Percentiles rank a stretch among this genome's conserved stretches.
Conservation (phyloP, 2,888 invertebrate species). For the Siphlonurus alternatus region DNA sequence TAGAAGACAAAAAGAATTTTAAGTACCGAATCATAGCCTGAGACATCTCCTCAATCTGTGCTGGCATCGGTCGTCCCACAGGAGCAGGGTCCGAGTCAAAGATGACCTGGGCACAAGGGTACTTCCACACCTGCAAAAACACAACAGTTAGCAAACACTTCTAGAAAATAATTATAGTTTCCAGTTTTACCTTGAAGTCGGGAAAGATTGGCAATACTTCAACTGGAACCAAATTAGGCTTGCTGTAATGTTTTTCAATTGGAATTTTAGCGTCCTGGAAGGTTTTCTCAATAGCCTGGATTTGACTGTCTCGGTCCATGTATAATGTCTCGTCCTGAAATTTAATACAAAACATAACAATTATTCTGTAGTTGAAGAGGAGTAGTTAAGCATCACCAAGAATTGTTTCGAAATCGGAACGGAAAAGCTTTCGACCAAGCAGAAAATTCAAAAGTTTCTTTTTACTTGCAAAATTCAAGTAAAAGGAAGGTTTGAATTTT, state of each 20-base stretch:
- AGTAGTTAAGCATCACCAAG: not conserved
- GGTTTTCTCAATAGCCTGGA: slow-evolving; percentile 93
- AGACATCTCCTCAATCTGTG: slow-evolving; percentile 93
- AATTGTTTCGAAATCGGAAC: too few species aligned
- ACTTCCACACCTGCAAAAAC: slow-evolving; percentile 66
- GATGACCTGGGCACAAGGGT: slow-evolving; percentile 90
- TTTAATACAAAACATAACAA: slow-evolving; percentile 15
- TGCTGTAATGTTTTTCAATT: slow-evolving; percentile 88
- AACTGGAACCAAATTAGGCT: slow-evolving; percentile 83
- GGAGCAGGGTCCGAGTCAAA: slow-evolving; percentile 98
- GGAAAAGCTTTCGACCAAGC: too few species aligned
- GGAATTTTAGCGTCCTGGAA: slow-evolving; percentile 77
- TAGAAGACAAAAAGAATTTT: not conserved
- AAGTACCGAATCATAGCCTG: slow-evolving; percentile 91
- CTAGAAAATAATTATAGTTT: not conserved
- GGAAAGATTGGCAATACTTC: slow-evolving; percentile 82
- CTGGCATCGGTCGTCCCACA: slow-evolving; percentile 64
- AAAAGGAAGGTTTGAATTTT: too few species aligned
- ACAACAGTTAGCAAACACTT: not conserved
- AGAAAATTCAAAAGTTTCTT: not conserved
- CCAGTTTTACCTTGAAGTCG: slow-evolving; percentile 58
- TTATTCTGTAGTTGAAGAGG: not conserved
- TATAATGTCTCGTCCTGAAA: slow-evolving; percentile 76
- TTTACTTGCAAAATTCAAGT: not conserved
- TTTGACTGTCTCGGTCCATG: slow-evolving; percentile 93